Evolutionary conservation across 1,140 invertebrate species (phyloP).

Genomic region (Harlomillsia oculata): DNA sequence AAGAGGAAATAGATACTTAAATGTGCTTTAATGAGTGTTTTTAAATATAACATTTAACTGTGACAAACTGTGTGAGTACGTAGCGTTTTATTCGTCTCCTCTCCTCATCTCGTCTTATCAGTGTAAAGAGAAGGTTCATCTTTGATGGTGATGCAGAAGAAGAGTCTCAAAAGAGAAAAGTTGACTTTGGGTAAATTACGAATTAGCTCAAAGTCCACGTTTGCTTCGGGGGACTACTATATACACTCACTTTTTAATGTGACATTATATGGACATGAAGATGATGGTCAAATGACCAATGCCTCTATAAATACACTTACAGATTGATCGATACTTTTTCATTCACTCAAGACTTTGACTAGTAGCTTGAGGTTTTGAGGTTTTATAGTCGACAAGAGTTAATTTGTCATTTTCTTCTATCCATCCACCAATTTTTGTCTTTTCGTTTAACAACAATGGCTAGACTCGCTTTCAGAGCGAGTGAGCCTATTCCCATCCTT

Average conservation of each 20-base stretch:
- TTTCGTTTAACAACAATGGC: constrained; percentile 11
- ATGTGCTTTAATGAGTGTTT: no score
- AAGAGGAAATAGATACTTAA: no score
- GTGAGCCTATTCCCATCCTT: constrained; percentile 6
- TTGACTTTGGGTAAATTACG: background rate
- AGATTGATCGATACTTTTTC: background rate
- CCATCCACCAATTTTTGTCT: background rate
- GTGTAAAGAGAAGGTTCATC: no score
- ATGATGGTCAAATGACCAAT: background rate
- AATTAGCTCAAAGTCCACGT: background rate
- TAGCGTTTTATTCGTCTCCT: no score
- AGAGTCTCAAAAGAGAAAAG: background rate
- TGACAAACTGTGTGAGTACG: no score
- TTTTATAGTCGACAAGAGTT: background rate
- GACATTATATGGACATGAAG: no score
- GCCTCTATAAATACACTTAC: constrained; percentile 6
- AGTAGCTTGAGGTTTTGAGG: background rate
- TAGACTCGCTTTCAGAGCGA: constrained; percentile 27
- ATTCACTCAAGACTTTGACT: background rate
- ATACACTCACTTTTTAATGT: no score
- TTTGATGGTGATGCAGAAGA: no score
- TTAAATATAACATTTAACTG: no score
- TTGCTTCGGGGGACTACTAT: no score
- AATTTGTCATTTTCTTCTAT: constrained; percentile 2
- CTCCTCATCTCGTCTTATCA: no score